phyloP scores from a whole-genome alignment of 35 echinoderm and acorn worm genomes.

The Patiria miniata region DNA sequence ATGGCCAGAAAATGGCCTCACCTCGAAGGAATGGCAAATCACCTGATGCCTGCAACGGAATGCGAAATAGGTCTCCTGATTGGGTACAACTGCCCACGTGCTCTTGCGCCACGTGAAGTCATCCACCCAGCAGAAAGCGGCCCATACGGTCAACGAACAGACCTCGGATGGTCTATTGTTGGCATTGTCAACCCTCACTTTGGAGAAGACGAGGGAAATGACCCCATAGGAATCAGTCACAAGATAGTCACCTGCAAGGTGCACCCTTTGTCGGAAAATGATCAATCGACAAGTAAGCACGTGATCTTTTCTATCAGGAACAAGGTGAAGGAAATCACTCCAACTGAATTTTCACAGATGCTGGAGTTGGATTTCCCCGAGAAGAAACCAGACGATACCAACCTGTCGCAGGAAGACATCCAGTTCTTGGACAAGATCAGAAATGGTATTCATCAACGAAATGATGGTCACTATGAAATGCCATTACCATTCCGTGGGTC shows the following conservation, averaged over 20 bases:
- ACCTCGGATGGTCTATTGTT: conserved; percentile 62
- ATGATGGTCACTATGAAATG: conserved; percentile 65
- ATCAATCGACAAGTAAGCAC: neutral
- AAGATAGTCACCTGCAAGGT: conserved; percentile 1
- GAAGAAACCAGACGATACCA: too few relatives aligned
- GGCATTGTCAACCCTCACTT: neutral
- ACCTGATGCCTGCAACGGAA: conserved; percentile 4
- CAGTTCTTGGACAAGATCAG: conserved; percentile 28
- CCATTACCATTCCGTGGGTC: conserved; percentile 71
- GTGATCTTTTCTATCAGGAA: conserved; percentile 16
- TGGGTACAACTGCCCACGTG: too few relatives aligned
- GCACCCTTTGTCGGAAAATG: neutral
- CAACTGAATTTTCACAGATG: neutral
- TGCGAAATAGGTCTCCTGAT: conserved; percentile 69
- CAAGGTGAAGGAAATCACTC: conserved; percentile 29
- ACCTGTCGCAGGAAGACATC: too few relatives aligned
- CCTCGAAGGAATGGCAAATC: too few relatives aligned
- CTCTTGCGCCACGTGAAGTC: conserved; percentile 52
- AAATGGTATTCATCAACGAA: conserved; percentile 47
- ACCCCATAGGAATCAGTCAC: conserved; percentile 7
- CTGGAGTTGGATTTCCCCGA: conserved; percentile 54
- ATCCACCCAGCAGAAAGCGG: conserved; percentile 30
- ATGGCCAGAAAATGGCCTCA: too few relatives aligned
- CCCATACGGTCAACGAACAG: conserved; percentile 58
- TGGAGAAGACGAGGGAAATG: conserved; percentile 5